Conservation (phyloP, 2,888 invertebrate genomes). For the Idaea aversata region DNA sequence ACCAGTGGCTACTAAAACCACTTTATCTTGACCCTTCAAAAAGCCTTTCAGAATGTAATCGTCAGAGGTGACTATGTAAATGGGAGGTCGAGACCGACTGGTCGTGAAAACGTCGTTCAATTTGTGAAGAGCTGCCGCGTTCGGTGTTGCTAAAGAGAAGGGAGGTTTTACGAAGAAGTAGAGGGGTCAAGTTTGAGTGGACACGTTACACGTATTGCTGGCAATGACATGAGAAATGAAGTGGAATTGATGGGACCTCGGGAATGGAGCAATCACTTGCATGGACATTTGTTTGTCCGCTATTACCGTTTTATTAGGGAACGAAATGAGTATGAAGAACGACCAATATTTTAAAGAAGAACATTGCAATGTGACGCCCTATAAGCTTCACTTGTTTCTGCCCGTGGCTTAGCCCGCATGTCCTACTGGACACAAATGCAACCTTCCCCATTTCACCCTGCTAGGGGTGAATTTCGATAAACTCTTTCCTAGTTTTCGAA, state of each 20-base stretch:
- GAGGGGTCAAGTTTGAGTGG: conserved; percentile 39
- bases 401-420: too few relatives aligned
- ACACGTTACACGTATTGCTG: conserved; percentile 35
- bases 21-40: conserved; percentile 34
- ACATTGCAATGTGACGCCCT: too few relatives aligned
- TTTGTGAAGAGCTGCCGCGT: conserved; percentile 38
- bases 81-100: conserved; percentile 34
- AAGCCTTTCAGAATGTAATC: conserved; percentile 22
- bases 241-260: conserved; percentile 51
- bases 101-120: conserved; percentile 36
- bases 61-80: conserved; percentile 25
- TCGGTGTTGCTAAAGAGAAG: conserved; percentile 26
- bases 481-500: too few relatives aligned
- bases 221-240: conserved; percentile 59
- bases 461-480: too few relatives aligned
- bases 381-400: too few relatives aligned
- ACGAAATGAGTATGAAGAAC: neutral
- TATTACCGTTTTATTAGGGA: conserved; percentile 31
- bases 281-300: conserved; percentile 33
- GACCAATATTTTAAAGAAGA: too few relatives aligned
- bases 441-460: too few relatives aligned
- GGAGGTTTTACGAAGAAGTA: conserved; percentile 21
- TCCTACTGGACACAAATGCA: too few relatives aligned
- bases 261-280: conserved; percentile 37
- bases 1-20: conserved; percentile 54